Evolutionary conservation across 1,140 invertebrate genomes (phyloP).

Genomic region (Monochamus saltuarius): DNA sequence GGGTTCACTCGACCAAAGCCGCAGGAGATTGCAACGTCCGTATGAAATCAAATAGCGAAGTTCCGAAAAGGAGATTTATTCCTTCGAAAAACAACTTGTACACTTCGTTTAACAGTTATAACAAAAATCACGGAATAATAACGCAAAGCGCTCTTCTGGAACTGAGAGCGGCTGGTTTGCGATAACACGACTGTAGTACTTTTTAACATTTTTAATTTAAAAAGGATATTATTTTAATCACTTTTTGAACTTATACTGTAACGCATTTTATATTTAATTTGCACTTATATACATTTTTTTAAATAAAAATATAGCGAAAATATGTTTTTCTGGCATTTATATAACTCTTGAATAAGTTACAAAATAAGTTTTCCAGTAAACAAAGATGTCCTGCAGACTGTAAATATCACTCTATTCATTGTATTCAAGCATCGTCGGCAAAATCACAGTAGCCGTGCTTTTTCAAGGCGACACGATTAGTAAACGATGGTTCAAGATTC

Average conservation of each 20-base stretch:
- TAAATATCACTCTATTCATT: no score
- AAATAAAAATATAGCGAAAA: conserved; percentile 13
- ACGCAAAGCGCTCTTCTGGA: conserved; percentile 50
- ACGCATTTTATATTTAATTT: conserved; percentile 19
- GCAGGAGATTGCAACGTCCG: conserved; percentile 23
- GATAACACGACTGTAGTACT: conserved; percentile 31
- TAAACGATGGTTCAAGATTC: no score
- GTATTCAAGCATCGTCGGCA: no score
- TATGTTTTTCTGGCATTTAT: no score
- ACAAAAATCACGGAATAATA: conserved; percentile 49
- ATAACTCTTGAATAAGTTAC: no score
- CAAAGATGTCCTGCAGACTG: no score
- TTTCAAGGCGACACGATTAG: no score
- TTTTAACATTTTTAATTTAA: neutral
- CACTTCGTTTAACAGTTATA: conserved; percentile 45
- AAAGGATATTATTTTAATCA: conserved; percentile 20
- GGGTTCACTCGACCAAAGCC: conserved; percentile 12
- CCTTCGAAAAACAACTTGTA: conserved; percentile 30
- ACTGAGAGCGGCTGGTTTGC: conserved; percentile 44
- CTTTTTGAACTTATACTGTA: conserved; percentile 21
- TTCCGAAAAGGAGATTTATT: conserved; percentile 26
- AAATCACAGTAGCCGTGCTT: no score
- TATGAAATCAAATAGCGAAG: conserved; percentile 30
- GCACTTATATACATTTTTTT: conserved; percentile 19
- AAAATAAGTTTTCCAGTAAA: no score